Percentiles rank a stretch among this genome's conserved stretches.
phyloP scores from a whole-genome alignment of 2,113 vertebrate genomes.

The Lucifuga dentata region DNA sequence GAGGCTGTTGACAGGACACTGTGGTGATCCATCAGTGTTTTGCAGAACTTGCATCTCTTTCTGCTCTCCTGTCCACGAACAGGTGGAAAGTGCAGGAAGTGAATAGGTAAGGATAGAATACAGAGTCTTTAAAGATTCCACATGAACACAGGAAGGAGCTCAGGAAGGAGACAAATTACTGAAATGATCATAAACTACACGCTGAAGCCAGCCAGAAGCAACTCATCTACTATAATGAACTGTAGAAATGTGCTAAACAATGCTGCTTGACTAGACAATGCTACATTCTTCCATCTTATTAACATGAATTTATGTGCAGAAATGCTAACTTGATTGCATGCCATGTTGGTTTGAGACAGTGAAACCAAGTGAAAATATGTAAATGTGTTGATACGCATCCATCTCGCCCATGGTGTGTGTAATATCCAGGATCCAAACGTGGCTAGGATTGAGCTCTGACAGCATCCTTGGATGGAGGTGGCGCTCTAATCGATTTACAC shows the following conservation, averaged over 20 bases:
- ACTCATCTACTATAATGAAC: neutral
- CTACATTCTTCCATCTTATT: neutral
- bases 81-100: conserved; percentile 7
- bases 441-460: conserved; percentile 49
- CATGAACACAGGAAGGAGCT: neutral
- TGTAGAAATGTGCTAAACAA: neutral
- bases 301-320: no score
- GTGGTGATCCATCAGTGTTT: conserved; percentile 39
- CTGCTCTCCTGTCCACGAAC: conserved; percentile 8
- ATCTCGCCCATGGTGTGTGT: conserved; percentile 1
- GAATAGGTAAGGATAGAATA: neutral
- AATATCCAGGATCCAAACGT: conserved; percentile 33
- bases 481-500: conserved; percentile 78
- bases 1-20: conserved; percentile 41
- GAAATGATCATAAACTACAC: neutral
- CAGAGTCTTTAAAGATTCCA: neutral
- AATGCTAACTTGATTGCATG: neutral
- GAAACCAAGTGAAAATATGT: neutral
- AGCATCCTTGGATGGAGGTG: conserved; percentile 62
- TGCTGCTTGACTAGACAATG: neutral
- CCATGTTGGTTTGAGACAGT: neutral
- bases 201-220: neutral
- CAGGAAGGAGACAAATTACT: no score
- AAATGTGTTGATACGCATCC: neutral
- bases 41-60: conserved; percentile 9